Base-by-base conservation (phyloP, 2,888 invertebrate genomes). In the Taphrorychus bicolor region DNA sequence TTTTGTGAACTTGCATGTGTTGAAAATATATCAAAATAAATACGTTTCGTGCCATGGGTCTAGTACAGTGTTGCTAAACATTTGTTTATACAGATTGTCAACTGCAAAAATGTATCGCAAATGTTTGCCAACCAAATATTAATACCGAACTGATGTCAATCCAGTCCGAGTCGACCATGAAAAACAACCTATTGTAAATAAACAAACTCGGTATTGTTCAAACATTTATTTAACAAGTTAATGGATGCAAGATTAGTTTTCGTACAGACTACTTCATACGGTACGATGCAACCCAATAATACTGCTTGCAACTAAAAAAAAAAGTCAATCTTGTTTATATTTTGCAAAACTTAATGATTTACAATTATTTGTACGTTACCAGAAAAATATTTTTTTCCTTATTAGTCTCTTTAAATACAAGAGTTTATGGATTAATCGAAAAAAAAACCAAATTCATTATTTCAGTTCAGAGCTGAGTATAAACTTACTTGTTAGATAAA, bases 141-240 rank as follows among this genome's bases (percentile, higher is more conserved):
- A 32, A 32, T 32, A 11, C 60, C 52, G 41, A 60, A 62, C 54
- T 62, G 17, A 54, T 62, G 61, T 62, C 61, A 62, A 62, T 11
- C 54, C 62, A 49, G 62, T 62, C 62, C 62, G 42, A 61, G 49
- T 19, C 51, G 51, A 21, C 45, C 45, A 17, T 45, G 14, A 45
- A 45, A 45, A 45, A 14, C 14, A 5, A 19, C 19, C 22, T 3
- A 42, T 42, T 66, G 59, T 59, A 66, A 66, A 66, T 60, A 66
- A 66, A 66, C 60, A 66, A 60, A 54, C 60, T 17, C 24, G 22
- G 19, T 32, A 54, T 41, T 65, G 65, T 65, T 65, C 54, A 59
- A 65, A 65, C 53, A 59, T 48, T 59, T 64, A 48, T 49, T 52
- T 48, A 57, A 64, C 40, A 17, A 21, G 51, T 40, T 40, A 58